phyloP scores from a whole-genome alignment of 2,797 vertebrate species.

The Coluber constrictor region DNA sequence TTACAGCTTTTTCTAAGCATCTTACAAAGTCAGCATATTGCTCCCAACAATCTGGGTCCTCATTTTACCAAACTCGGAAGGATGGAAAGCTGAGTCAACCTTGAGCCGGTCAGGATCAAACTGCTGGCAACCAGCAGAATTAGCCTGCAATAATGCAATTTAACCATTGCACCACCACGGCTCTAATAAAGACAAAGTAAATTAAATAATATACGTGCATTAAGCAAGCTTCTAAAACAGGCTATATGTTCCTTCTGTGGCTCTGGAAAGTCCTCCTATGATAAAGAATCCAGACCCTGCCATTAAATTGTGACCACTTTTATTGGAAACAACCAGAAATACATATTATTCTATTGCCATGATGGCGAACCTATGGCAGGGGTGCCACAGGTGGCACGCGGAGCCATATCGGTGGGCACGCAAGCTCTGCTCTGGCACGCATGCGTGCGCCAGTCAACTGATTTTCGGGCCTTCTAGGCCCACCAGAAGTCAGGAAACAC shows the following conservation, averaged over 20 bases:
- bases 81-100: neutral
- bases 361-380: no score
- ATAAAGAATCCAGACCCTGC: neutral
- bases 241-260: neutral
- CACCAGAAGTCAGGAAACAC: no score
- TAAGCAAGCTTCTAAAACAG: neutral
- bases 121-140: neutral
- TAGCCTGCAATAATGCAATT: neutral
- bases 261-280: neutral
- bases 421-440: no score
- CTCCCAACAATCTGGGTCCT: no score
- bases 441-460: no score
- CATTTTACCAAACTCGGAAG: neutral
- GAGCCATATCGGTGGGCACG: no score
- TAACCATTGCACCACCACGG: neutral
- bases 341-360: neutral
- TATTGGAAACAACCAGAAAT: constrained; percentile 1
- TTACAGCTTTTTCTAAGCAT: no score
- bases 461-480: no score
- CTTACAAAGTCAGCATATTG: neutral
- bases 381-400: no score
- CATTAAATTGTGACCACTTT: neutral
- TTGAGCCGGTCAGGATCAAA: neutral
- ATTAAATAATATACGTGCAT: neutral
- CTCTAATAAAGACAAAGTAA: neutral